Base-by-base conservation (phyloP, 2,888 invertebrate species). In the Hemithea aestivaria region DNA sequence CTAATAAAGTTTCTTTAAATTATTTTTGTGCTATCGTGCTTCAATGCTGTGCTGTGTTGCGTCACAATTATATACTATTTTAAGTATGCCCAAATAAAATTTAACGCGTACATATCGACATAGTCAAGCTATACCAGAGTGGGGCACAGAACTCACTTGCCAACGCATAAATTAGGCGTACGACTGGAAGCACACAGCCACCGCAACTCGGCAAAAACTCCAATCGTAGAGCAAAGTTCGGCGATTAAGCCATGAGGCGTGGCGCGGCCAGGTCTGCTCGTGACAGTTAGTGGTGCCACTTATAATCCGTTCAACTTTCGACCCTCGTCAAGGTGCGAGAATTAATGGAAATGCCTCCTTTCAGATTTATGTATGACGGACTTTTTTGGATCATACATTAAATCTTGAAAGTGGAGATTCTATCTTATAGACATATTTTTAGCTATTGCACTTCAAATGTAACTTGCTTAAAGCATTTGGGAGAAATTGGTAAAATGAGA, bases 251-350 rank as follows among this genome's bases (percentile, higher is more conserved):
- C 79, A 69, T 73, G 79, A 82, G 84, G 76, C 83, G 83, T 79
- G 81, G 80, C 66, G 55, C 56, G 73, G 80, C 73, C 84, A 81
- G 82, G 81, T 73, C 82, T 87, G 85, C 62, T 68, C 67, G 66
- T 75, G 85, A 84, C 85, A 87, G 83, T 83, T 83, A 84, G 82
- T 83, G 80, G 82, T 68, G 73, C 81, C 82, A 82, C 83, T 84
- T 84, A 84, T 84, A 84, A 83, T 83, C 79, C 76, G 79, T 78
- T 76, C 67, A 84, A 87, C 81, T 85, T 84, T 76, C 72, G 75
- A 82, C 84, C 85, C 83, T 80, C 80, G 81, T 84, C 79, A 83
- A 84, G 84, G 84, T 84, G 75, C 62, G 65, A 65, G 73, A 74
- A 81, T 82, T 77, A 80, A 84, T 83, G 78, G 78, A 67, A 73